A percentile compares a stretch with the other conserved stretches of the same genome.
phyloP scores from a whole-genome alignment of 1,140 invertebrate genomes.

The Caerostris darwini region DNA sequence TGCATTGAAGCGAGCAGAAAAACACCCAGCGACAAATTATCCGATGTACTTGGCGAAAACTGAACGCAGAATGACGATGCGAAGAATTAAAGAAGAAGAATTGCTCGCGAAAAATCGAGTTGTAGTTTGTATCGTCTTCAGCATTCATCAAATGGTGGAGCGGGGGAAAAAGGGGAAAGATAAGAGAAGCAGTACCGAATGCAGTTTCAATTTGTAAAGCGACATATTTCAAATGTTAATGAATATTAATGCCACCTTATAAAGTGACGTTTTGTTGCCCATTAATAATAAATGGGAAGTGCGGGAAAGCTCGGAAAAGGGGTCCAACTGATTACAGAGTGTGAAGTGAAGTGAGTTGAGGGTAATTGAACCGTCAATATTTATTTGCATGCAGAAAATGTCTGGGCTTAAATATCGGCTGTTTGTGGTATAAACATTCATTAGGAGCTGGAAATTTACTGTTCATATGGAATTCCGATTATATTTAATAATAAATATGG shows the following conservation, averaged over 20 bases:
- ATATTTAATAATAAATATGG: too few relatives aligned
- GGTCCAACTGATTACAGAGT: too few relatives aligned
- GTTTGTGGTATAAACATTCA: too few relatives aligned
- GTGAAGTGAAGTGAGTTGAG: too few relatives aligned
- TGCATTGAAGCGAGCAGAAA: background rate
- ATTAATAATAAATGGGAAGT: conserved; percentile 28
- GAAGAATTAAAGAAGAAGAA: conserved; percentile 48
- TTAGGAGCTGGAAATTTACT: too few relatives aligned
- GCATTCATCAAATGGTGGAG: conserved; percentile 22
- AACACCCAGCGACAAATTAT: conserved; percentile 37
- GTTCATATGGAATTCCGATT: too few relatives aligned
- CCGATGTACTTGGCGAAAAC: conserved; percentile 46
- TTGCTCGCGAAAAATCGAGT: conserved; percentile 35
- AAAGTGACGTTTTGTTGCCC: conserved; percentile 42
- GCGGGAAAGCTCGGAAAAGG: background rate
- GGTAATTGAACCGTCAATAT: too few relatives aligned
- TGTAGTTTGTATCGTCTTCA: conserved; percentile 38
- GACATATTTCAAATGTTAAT: conserved; percentile 61
- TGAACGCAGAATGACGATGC: conserved; percentile 19
- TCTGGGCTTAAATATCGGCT: too few relatives aligned
- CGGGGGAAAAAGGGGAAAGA: background rate
- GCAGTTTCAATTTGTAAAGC: conserved; percentile 61
- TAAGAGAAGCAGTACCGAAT: background rate
- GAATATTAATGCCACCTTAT: conserved; percentile 55
- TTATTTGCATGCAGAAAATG: too few relatives aligned